phyloP scores from a whole-genome alignment of 2,113 vertebrate genomes.

The Hipposideros armiger region DNA sequence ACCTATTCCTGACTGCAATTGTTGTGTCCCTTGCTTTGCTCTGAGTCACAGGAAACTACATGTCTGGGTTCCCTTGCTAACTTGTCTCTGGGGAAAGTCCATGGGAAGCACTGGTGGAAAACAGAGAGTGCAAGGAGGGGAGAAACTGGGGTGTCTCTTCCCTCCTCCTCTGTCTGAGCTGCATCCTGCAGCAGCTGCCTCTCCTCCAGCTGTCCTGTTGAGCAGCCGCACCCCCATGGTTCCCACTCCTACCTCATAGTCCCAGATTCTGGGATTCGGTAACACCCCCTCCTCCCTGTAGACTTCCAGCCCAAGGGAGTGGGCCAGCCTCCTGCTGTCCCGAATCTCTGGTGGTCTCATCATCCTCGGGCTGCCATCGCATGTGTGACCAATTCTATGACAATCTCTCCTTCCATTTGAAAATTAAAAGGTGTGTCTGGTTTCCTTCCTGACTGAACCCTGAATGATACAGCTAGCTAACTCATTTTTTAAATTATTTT shows the following conservation, averaged over 20 bases:
- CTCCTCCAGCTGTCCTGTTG: not conserved
- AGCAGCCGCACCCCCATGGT: no score
- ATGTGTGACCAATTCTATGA: not conserved
- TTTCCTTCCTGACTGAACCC: not conserved
- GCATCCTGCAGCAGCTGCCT: no score
- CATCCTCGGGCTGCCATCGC: not conserved
- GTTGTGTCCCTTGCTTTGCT: not conserved
- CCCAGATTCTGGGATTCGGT: not conserved
- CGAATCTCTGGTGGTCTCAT: not conserved
- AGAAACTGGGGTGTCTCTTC: not conserved
- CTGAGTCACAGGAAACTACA: not conserved
- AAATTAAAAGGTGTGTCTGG: not conserved
- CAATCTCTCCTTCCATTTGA: not conserved
- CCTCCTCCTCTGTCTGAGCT: not conserved
- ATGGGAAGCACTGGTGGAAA: not conserved
- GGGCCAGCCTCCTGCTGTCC: not conserved
- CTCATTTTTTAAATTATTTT: not conserved
- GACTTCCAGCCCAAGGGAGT: not conserved
- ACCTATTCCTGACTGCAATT: accelerated
- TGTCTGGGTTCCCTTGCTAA: not conserved
- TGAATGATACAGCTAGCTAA: not conserved
- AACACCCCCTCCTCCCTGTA: not conserved
- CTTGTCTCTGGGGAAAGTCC: not conserved
- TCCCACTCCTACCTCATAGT: not conserved
- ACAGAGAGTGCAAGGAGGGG: no score